A percentile compares a stretch with the other conserved stretches of the same genome.
Evolutionary conservation across 2,888 invertebrate genomes (phyloP).

Genomic region (Phortica magna): DNA sequence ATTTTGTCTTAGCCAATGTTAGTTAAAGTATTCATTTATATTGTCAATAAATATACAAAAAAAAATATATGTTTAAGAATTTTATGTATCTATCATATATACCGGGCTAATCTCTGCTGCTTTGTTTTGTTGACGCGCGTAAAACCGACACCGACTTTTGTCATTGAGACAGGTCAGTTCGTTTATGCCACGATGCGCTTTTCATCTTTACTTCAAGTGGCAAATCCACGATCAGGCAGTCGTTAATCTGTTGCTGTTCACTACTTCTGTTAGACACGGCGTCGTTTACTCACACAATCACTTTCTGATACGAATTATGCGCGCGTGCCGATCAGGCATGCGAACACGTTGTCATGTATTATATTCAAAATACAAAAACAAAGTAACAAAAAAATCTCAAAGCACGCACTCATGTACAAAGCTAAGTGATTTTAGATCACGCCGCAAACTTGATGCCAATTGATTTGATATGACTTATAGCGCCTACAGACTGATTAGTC

Average conservation of each 20-base stretch:
- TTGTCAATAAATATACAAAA: background rate
- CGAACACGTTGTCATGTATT: background rate
- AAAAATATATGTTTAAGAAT: too few species aligned
- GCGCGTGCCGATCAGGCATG: background rate
- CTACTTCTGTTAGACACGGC: background rate
- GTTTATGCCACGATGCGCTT: too few species aligned
- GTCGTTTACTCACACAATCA: background rate
- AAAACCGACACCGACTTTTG: too few species aligned
- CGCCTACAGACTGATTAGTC: conserved; percentile 11
- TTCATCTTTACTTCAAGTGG: background rate
- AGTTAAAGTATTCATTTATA: conserved; percentile 25
- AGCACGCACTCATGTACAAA: background rate
- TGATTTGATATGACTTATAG: background rate
- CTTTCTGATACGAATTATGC: background rate
- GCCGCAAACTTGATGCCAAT: background rate
- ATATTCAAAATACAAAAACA: too few species aligned
- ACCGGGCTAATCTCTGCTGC: too few species aligned
- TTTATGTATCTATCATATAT: too few species aligned
- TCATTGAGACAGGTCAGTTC: too few species aligned
- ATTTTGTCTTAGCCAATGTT: background rate
- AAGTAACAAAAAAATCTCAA: too few species aligned
- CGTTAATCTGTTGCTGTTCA: background rate
- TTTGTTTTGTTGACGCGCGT: too few species aligned
- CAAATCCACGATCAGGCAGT: background rate
- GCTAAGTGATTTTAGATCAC: conserved; percentile 14